Evolutionary conservation across 92 coral and sea anemone species (phyloP).

Genomic region (Metridium senile): DNA sequence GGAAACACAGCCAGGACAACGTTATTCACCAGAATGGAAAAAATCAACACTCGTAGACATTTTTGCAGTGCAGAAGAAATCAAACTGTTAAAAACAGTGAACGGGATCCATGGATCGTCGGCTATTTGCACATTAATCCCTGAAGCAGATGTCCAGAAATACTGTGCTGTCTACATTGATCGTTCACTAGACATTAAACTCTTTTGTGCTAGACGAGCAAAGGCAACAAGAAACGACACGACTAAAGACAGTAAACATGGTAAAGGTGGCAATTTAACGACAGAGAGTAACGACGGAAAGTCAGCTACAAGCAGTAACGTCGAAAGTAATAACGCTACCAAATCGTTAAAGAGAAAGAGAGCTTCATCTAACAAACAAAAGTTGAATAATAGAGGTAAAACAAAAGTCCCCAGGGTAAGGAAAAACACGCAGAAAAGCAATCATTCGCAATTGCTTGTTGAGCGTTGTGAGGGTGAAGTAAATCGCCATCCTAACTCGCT

Average conservation of each 20-base stretch:
- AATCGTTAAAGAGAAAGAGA: conserved; percentile 20
- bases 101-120: conserved; percentile 93
- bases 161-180: conserved; percentile 77
- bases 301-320: conserved; percentile 3
- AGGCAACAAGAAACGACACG: conserved; percentile 30
- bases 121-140: conserved; percentile 90
- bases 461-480: neutral
- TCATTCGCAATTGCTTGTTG: conserved; percentile 27
- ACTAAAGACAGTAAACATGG: conserved; percentile 8
- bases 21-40: conserved; percentile 92
- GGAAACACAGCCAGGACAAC: conserved; percentile 86
- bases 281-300: conserved; percentile 5
- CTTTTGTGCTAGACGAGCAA: conserved; percentile 12
- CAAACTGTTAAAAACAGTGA: conserved; percentile 83
- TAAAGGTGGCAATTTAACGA: conserved; percentile 15
- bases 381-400: conserved; percentile 14
- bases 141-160: conserved; percentile 78
- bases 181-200: conserved; percentile 25
- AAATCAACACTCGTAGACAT: conserved; percentile 87
- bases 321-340: conserved; percentile 17
- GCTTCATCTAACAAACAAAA: conserved; percentile 8
- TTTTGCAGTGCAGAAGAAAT: conserved; percentile 82
- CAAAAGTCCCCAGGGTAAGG: conserved; percentile 22
- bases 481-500: conserved; percentile 7
- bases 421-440: neutral